phyloP scores from a whole-genome alignment of 2,113 vertebrate species.

The Neotoma lepida region DNA sequence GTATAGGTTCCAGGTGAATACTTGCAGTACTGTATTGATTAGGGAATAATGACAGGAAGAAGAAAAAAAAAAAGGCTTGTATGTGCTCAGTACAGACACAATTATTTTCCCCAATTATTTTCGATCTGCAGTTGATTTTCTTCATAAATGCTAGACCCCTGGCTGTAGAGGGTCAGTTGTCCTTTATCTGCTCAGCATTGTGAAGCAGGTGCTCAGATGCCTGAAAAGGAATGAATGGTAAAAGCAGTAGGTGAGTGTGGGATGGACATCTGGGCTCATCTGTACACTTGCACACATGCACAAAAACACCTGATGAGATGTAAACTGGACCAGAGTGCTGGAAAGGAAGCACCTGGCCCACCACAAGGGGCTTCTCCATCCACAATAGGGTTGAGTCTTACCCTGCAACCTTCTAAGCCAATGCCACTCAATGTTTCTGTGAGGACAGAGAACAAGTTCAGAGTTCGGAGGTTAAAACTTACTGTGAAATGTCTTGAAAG shows the following conservation, averaged over 20 bases:
- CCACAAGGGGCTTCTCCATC: not conserved
- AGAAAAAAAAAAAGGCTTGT: too few species aligned
- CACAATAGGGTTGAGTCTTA: not conserved
- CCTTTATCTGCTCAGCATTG: not conserved
- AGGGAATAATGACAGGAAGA: not conserved
- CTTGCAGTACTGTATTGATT: not conserved
- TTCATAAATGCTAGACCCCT: not conserved
- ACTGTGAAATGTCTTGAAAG: not conserved
- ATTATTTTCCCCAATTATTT: not conserved
- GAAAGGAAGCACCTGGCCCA: not conserved
- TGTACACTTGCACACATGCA: too few species aligned
- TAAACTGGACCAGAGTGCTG: not conserved
- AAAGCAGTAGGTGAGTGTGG: not conserved
- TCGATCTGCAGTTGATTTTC: not conserved
- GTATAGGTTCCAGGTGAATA: not conserved
- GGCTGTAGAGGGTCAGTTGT: not conserved
- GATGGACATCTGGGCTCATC: not conserved
- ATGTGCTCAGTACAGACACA: not conserved
- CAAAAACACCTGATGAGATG: not conserved
- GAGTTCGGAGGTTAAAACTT: not conserved
- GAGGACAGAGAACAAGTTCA: not conserved
- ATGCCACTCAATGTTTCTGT: not conserved
- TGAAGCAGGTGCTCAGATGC: not conserved
- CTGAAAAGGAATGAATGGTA: not conserved
- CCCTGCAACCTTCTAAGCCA: fast-evolving